These are phyloP conservation scores for Thripadectes ignobilis DNA, from an alignment of 2,797 vertebrate species.

Conservation along the genomic window DNA sequence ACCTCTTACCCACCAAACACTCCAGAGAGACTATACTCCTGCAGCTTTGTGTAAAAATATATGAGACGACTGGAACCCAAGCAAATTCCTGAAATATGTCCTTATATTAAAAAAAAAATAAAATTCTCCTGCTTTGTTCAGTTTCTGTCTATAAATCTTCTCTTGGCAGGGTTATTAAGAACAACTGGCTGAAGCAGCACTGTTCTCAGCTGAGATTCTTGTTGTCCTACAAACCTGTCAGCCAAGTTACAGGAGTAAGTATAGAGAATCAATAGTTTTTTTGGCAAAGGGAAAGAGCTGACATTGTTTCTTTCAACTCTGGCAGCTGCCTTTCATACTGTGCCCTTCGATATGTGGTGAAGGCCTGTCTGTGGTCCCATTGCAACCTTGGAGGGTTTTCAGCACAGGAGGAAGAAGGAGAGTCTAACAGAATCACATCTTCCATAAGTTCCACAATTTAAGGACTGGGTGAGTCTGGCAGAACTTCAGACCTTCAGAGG, in stretches of 20 bases:
- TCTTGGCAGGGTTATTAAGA: conserved; percentile 35
- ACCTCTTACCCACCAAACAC: not conserved
- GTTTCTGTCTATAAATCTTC: conserved; percentile 6
- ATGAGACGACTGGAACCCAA: not conserved
- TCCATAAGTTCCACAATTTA: not conserved
- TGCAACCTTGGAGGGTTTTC: not conserved
- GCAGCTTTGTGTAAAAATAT: not conserved
- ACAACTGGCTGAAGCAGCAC: conserved; percentile 38
- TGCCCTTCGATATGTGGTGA: not conserved
- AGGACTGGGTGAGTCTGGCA: not conserved
- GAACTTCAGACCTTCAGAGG: not conserved
- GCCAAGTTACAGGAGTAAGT: conserved; percentile 9
- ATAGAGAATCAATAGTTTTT: conserved; percentile 42
- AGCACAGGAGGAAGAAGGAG: not conserved
- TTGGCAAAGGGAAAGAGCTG: not conserved
- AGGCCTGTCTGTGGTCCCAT: not conserved
- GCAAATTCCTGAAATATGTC: not conserved
- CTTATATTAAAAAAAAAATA: not conserved
- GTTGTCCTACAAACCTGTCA: conserved; percentile 15
- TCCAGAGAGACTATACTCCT: not conserved
- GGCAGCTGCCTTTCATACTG: not conserved
- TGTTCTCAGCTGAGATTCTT: conserved; percentile 35
- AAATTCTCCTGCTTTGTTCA: not conserved
- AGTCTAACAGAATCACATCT: not conserved
- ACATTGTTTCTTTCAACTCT: not conserved